A percentile compares a stretch with the other conserved stretches of the same genome.
Conservation (phyloP, 2,797 vertebrate species). For the Ispidina picta region DNA sequence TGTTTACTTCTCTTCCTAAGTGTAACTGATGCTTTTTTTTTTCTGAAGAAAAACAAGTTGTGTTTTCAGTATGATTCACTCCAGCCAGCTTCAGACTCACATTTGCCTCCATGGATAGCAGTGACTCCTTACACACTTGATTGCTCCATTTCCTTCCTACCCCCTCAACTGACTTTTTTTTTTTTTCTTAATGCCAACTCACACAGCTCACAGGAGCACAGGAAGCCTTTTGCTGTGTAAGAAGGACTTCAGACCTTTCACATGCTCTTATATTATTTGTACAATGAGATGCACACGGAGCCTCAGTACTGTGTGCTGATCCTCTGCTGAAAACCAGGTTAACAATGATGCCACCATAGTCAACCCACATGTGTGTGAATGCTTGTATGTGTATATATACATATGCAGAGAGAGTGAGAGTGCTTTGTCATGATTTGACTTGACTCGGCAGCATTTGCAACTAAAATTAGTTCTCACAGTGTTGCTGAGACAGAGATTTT, state of each 20-base stretch:
- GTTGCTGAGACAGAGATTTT: neutral
- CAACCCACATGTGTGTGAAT: neutral
- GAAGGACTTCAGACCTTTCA: neutral
- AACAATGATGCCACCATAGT: slow-evolving; percentile 28
- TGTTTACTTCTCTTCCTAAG: neutral
- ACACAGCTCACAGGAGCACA: neutral
- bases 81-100: neutral
- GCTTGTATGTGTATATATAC: neutral
- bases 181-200: slow-evolving; percentile 10
- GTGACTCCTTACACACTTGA: slow-evolving; percentile 51
- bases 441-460: neutral
- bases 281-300: slow-evolving; percentile 41
- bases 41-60: neutral
- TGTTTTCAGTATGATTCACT: slow-evolving; percentile 28
- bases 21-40: neutral
- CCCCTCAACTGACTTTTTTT: neutral
- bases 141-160: slow-evolving; percentile 61
- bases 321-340: slow-evolving; percentile 44
- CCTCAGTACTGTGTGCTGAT: slow-evolving; percentile 27
- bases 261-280: neutral
- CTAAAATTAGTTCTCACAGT: neutral
- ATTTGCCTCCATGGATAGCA: slow-evolving; percentile 11
- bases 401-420: neutral
- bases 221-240: slow-evolving; percentile 24
- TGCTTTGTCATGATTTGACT: slow-evolving; percentile 21